phyloP scores from a whole-genome alignment of 2,797 vertebrate species.

The Manis pentadactyla region DNA sequence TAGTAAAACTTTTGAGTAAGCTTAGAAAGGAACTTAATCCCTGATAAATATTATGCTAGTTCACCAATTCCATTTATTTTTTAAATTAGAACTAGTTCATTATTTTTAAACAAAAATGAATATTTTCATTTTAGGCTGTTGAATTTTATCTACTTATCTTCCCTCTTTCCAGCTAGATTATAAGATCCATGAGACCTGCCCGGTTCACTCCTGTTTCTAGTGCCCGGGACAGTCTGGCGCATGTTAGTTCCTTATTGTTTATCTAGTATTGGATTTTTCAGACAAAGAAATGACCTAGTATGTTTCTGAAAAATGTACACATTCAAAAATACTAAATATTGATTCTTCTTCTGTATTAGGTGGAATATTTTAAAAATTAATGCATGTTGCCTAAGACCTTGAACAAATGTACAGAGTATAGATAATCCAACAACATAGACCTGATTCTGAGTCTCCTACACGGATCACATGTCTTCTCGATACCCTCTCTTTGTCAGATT shows the following conservation, averaged over 20 bases:
- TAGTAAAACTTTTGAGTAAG: not conserved
- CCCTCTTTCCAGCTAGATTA: not conserved
- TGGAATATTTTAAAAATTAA: not conserved
- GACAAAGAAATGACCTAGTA: not conserved
- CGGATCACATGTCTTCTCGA: not conserved
- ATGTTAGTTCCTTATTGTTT: not conserved
- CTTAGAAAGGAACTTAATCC: not conserved
- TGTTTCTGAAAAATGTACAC: not conserved
- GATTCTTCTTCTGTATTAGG: not conserved
- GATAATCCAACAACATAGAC: not conserved
- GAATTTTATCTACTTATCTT: not conserved
- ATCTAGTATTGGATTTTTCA: not conserved
- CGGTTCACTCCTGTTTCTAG: not conserved
- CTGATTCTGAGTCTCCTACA: not conserved
- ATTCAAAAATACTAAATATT: not conserved
- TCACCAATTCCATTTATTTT: not conserved
- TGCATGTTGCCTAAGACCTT: not conserved
- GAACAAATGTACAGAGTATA: not conserved
- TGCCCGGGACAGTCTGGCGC: not conserved
- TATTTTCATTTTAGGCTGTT: conserved; percentile 19
- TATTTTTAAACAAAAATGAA: not conserved
- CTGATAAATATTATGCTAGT: not conserved
- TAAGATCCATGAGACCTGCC: not conserved
- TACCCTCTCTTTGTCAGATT: not conserved
- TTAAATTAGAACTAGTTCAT: conserved; percentile 5